These are phyloP conservation scores for Hippoglossus hippoglossus DNA, from an alignment of 2,797 vertebrate species.

Conservation along the genomic window DNA sequence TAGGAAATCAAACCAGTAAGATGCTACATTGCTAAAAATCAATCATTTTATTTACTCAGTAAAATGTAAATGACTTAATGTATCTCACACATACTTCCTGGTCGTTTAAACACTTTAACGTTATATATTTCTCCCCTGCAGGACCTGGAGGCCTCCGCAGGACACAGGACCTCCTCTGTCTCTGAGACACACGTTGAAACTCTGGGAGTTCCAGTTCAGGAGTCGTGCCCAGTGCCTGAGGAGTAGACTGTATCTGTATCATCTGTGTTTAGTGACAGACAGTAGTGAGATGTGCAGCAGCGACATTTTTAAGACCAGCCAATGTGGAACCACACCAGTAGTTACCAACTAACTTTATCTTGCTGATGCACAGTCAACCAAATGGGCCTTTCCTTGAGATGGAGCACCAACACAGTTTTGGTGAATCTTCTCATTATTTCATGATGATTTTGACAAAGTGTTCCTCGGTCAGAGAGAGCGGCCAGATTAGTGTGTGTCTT, in stretches of 20 bases:
- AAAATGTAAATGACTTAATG: neutral
- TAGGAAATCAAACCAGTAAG: neutral
- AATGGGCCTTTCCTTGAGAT: neutral
- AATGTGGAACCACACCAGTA: neutral
- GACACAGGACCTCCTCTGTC: neutral
- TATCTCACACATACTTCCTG: neutral
- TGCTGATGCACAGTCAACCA: neutral
- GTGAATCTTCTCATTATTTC: neutral
- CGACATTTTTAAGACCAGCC: neutral
- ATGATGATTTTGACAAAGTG: neutral
- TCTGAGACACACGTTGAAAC: constrained; percentile 30
- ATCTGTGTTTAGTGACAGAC: neutral
- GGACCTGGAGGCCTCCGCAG: constrained; percentile 17
- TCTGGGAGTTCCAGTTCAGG: constrained; percentile 69
- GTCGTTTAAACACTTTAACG: neutral
- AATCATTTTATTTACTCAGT: neutral
- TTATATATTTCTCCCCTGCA: constrained; percentile 32
- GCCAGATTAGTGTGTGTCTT: no score
- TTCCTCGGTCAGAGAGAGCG: neutral
- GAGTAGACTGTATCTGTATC: neutral
- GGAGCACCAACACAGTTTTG: neutral
- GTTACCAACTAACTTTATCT: neutral
- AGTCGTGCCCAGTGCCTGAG: constrained; percentile 16
- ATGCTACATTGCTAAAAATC: neutral
- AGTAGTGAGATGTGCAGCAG: neutral